Conservation (phyloP, 2,113 vertebrate genomes). For the Phaethon lepturus region DNA sequence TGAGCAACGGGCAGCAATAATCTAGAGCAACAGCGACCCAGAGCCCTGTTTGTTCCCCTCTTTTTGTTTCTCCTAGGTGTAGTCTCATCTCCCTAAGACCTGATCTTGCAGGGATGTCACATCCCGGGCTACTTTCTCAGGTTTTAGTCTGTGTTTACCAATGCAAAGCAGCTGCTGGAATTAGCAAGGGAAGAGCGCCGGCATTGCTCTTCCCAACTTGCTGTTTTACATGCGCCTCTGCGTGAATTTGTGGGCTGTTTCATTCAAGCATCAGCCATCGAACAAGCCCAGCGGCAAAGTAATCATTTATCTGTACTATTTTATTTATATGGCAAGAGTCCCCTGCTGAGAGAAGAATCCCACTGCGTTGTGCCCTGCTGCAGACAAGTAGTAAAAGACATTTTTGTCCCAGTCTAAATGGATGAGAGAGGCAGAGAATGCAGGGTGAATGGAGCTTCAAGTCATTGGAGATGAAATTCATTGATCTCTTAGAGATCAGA, state of each 20-base stretch:
- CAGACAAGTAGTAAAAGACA: background rate
- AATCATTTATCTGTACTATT: background rate
- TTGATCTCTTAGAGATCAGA: background rate
- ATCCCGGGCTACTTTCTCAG: background rate
- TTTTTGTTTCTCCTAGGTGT: background rate
- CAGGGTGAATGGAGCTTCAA: background rate
- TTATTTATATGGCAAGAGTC: background rate
- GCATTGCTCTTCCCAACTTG: background rate
- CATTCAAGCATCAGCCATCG: background rate
- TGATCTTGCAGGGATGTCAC: background rate
- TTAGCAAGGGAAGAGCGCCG: background rate
- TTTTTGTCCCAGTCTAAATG: background rate
- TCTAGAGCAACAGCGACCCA: background rate
- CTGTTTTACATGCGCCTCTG: background rate
- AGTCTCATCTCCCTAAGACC: background rate
- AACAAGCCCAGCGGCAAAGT: background rate
- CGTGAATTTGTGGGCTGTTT: background rate
- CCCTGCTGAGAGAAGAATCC: background rate
- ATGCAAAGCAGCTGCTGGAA: background rate
- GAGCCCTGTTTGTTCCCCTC: background rate
- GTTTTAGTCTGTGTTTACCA: background rate
- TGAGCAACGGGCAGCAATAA: background rate
- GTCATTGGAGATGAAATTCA: background rate
- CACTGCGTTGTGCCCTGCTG: background rate
- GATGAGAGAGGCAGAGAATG: background rate